A percentile compares a stretch with the other conserved stretches of the same genome.
Conservation (phyloP, 2,797 vertebrate genomes). For the Neosilurus hyrtlii region DNA sequence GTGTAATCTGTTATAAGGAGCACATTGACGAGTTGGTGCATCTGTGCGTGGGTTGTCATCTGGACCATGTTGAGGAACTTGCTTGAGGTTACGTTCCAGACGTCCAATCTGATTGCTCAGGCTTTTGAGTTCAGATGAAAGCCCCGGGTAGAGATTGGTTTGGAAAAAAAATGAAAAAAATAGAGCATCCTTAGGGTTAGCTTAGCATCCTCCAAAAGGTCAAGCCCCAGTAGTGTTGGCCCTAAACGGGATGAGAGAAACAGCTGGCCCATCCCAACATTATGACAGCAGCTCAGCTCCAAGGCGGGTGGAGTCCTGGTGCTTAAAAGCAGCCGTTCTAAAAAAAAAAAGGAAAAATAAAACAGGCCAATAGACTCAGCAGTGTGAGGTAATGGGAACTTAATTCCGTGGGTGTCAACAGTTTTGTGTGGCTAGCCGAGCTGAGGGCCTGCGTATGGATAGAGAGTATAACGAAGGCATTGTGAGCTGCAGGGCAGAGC, state of each 20-base stretch:
- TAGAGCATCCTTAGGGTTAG: conserved; percentile 2
- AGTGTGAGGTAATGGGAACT: conserved; percentile 78
- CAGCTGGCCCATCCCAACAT: conserved; percentile 62
- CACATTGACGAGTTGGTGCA: conserved; percentile 51
- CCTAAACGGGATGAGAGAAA: conserved; percentile 45
- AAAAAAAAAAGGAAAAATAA: conserved; percentile 44
- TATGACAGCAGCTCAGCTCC: conserved; percentile 60
- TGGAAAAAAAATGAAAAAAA: conserved; percentile 18
- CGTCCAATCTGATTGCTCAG: not conserved
- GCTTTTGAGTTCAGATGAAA: conserved; percentile 27
- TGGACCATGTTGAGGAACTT: conserved; percentile 32
- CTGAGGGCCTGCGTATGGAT: conserved; percentile 64
- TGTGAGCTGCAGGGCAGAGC: conserved; percentile 62
- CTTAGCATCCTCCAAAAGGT: conserved; percentile 22
- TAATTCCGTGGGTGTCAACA: conserved; percentile 77
- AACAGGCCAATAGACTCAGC: conserved; percentile 64
- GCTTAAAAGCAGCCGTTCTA: conserved; percentile 71
- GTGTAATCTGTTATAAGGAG: conserved; percentile 64
- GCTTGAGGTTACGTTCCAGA: conserved; percentile 16
- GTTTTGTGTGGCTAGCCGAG: conserved; percentile 72
- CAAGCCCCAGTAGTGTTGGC: conserved; percentile 35
- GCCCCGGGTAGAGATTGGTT: conserved; percentile 7
- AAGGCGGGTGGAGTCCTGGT: conserved; percentile 69
- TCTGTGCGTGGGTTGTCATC: conserved; percentile 56
- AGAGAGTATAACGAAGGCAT: conserved; percentile 75